These are phyloP conservation scores for Idaea dimidiata DNA, from an alignment of 2,888 invertebrate genomes.

Conservation along the genomic window DNA sequence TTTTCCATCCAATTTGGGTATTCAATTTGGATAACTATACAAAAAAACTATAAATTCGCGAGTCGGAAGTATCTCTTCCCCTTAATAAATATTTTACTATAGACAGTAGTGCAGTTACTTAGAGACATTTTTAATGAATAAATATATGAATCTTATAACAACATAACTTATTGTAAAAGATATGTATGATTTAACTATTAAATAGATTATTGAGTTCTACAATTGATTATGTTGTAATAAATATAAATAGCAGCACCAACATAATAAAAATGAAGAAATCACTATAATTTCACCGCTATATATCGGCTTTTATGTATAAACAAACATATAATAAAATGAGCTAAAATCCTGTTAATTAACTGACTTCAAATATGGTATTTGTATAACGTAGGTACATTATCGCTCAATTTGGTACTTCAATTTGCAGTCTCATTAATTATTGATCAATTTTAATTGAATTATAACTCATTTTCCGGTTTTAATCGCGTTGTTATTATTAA, in stretches of 20 bases:
- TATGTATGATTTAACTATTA: slow-evolving; percentile 56
- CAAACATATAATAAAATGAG: background rate
- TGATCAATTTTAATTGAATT: too few relatives aligned
- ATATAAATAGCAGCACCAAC: slow-evolving; percentile 3
- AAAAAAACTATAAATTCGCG: too few relatives aligned
- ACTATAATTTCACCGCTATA: background rate
- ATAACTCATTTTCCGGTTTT: too few relatives aligned
- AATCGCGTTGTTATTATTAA: too few relatives aligned
- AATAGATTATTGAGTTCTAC: slow-evolving; percentile 12
- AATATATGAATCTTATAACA: slow-evolving; percentile 30
- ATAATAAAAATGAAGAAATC: background rate
- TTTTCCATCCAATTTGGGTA: too few relatives aligned
- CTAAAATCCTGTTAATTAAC: background rate
- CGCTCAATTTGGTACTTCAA: too few relatives aligned
- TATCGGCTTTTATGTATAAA: background rate
- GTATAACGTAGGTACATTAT: background rate
- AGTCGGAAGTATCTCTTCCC: too few relatives aligned
- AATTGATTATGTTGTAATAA: slow-evolving; percentile 6
- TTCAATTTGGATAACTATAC: too few relatives aligned
- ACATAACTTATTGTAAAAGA: slow-evolving; percentile 70
- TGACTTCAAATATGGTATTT: background rate
- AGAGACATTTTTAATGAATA: slow-evolving; percentile 20
- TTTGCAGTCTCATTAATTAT: too few relatives aligned
- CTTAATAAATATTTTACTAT: background rate
- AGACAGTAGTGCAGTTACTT: background rate